Base-by-base conservation (phyloP, 1,140 invertebrate genomes). In the Drosophila fuyamai region DNA sequence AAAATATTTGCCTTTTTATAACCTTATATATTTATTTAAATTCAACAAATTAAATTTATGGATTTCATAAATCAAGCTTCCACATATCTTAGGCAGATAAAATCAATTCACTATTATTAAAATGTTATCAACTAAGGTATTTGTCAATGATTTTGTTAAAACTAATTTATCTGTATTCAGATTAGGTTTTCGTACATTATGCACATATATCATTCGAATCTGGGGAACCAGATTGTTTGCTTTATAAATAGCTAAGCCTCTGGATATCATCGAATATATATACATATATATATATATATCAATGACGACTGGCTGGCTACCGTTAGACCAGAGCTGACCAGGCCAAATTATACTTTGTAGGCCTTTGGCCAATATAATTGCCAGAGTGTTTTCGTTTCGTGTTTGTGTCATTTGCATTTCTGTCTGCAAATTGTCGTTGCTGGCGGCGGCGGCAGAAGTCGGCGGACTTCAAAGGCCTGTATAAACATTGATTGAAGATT, bases 401-500 rank as follows among this genome's bases (percentile, higher is more conserved):
- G 83, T 85, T 66, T 81, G 47, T 85, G 83, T 85, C 83, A 85
- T 85, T 85, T 85, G 83, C 82, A 85, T 85, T 85, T 78, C 51
- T 75, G 81, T 85, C 82, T 85, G 82, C 82, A 85, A 85, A 85
- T 82, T 85, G 83, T 85, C 75, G 83, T 82, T 38, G 83, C 82
- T 79, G 61, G 75, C 79, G 65, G 79, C 79, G 58, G 58, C 78
- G 68, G 68, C 71, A 54, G 51, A 51, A 53, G 61, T 54, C 60
- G 85, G 85, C 84, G 44, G 55, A 83, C 76, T 74, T 86, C 82
- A 86, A 86, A 76, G 78, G 83, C 83, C 84, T 80, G 88, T 82
- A 89, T 84, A 89, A 80, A 89, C 85, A 89, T 89, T 89, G 84
- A 89, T 89, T 89, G 84, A 89, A 89, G 84, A 89, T 89, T 89